phyloP scores from a whole-genome alignment of 2,797 vertebrate species.

The Coregonus sp. region DNA sequence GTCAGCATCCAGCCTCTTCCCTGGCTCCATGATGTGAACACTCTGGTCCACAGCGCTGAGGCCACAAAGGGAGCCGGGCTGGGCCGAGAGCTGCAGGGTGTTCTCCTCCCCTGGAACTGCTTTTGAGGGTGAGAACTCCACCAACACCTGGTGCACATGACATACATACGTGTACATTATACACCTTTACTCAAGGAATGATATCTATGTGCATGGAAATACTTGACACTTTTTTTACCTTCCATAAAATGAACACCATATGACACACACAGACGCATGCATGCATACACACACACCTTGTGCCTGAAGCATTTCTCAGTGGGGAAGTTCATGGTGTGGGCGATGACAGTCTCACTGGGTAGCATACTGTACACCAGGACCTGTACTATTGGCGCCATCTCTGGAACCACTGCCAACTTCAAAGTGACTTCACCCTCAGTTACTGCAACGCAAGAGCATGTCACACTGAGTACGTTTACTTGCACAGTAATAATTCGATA shows the following conservation, averaged over 20 bases:
- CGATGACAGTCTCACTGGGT: conserved; percentile 62
- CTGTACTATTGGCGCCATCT: conserved; percentile 63
- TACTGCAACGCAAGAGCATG: conserved; percentile 43
- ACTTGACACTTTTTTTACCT: background rate
- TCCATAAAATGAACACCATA: background rate
- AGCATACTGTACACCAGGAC: conserved; percentile 64
- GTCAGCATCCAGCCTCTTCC: conserved; percentile 66
- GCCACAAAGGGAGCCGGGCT: conserved; percentile 81
- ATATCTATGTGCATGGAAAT: background rate
- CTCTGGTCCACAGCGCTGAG: conserved; percentile 83
- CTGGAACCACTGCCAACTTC: conserved; percentile 47
- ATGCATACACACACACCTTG: conserved; percentile 49
- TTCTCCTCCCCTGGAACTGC: conserved; percentile 74
- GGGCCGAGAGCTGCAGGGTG: conserved; percentile 65
- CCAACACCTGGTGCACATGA: conserved; percentile 69
- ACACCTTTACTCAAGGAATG: background rate
- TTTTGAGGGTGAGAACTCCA: conserved; percentile 70
- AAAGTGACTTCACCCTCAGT: conserved; percentile 58
- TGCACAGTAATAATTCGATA: too few relatives aligned
- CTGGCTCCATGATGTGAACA: conserved; percentile 76
- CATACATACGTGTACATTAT: background rate
- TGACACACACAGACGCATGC: background rate
- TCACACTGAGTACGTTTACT: too few relatives aligned
- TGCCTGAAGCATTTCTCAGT: conserved; percentile 70
- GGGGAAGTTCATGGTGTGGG: conserved; percentile 51